Conservation (phyloP, 2,113 vertebrate species). For the Zootoca vivipara region DNA sequence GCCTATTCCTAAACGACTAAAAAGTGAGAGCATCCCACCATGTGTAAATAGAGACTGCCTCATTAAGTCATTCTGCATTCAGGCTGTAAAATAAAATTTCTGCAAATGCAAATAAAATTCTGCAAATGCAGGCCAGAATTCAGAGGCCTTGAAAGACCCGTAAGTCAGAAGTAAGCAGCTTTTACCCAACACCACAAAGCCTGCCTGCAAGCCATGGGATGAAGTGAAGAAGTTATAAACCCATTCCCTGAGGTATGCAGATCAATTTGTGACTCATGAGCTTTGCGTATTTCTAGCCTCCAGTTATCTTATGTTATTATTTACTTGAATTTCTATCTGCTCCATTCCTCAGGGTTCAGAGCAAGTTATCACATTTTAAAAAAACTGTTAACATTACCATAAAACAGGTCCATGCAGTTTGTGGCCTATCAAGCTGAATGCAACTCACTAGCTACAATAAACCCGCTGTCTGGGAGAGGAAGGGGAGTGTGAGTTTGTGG, state of each 20-base stretch:
- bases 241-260: neutral
- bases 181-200: neutral
- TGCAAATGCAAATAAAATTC: neutral
- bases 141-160: no score
- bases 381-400: neutral
- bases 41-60: neutral
- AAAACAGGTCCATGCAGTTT: neutral
- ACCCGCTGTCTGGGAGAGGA: neutral
- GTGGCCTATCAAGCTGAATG: neutral
- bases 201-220: neutral
- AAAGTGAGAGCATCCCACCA: neutral
- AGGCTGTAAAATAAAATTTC: neutral
- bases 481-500: no score
- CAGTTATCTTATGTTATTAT: neutral
- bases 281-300: neutral
- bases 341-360: neutral
- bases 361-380: neutral
- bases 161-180: neutral
- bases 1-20: neutral
- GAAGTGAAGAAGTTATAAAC: neutral
- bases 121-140: neutral
- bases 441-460: neutral
- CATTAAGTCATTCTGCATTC: neutral
- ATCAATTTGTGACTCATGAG: neutral
- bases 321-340: neutral